These are phyloP conservation scores for Aphelenchoides fujianensis DNA, from an alignment of 1,140 invertebrate genomes.

Conservation along the genomic window DNA sequence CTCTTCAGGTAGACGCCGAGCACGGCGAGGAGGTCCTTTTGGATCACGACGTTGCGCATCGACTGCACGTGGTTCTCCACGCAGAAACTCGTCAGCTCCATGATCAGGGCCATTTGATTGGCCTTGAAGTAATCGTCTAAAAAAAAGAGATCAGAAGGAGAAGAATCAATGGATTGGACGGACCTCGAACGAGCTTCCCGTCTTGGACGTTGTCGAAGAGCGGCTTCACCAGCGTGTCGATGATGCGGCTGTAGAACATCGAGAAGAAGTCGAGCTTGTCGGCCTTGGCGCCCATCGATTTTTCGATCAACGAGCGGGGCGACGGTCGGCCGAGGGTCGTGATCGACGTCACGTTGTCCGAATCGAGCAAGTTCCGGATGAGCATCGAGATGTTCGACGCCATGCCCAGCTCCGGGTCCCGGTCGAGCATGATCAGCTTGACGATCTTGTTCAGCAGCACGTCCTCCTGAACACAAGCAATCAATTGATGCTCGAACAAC, in stretches of 20 bases:
- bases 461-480: constrained; percentile 72
- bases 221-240: constrained; percentile 68
- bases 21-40: constrained; percentile 87
- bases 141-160: too few species aligned
- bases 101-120: constrained; percentile 84
- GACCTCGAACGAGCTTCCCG: constrained; percentile 34
- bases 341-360: constrained; percentile 87
- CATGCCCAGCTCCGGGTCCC: constrained; percentile 81
- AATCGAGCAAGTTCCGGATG: constrained; percentile 86
- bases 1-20: constrained; percentile 95
- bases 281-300: constrained; percentile 70
- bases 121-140: constrained; percentile 90
- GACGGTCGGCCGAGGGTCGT: constrained; percentile 27
- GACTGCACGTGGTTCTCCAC: constrained; percentile 86
- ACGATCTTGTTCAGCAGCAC: constrained; percentile 94
- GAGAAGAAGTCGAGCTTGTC: constrained; percentile 96
- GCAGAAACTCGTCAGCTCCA: constrained; percentile 96
- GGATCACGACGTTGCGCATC: constrained; percentile 94
- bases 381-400: constrained; percentile 70
- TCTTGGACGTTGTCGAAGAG: constrained; percentile 53
- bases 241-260: constrained; percentile 97
- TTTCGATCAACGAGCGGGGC: constrained; percentile 15
- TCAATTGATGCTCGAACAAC: constrained; percentile 22
- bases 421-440: constrained; percentile 79
- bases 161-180: too few species aligned